A percentile compares a stretch with the other conserved stretches of the same genome.
phyloP scores from a whole-genome alignment of 2,888 invertebrate genomes.

The Nemoura dubitans region DNA sequence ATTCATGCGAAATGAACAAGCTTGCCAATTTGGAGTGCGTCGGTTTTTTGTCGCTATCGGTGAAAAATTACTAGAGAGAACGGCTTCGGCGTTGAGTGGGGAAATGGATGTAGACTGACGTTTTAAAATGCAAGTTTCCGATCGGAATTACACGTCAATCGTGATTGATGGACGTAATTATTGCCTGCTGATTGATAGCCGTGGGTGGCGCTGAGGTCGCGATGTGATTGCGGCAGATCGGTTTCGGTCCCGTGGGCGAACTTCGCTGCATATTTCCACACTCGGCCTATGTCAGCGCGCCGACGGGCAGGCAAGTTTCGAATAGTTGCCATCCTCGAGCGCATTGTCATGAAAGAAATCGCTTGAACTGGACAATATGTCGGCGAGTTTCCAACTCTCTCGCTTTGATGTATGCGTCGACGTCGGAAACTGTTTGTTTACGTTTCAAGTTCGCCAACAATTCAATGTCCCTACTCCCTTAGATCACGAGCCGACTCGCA shows the following conservation, averaged over 20 bases:
- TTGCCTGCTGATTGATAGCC: neutral
- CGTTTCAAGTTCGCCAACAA: slow-evolving; percentile 17
- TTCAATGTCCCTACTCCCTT: slow-evolving; percentile 27
- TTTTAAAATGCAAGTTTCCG: neutral
- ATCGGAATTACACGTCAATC: neutral
- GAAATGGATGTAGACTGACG: neutral
- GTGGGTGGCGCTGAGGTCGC: neutral
- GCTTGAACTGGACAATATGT: slow-evolving; percentile 33
- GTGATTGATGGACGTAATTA: slow-evolving; percentile 2
- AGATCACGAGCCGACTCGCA: slow-evolving; percentile 8
- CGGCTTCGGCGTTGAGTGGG: neutral
- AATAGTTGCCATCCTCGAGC: neutral
- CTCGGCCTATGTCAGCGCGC: neutral
- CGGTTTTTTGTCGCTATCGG: slow-evolving; percentile 12
- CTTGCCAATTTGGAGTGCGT: neutral
- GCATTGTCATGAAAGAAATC: slow-evolving; percentile 8
- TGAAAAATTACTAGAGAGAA: neutral
- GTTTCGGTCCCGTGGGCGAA: neutral
- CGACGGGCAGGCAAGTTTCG: neutral
- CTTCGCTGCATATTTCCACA: neutral
- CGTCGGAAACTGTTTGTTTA: slow-evolving; percentile 40
- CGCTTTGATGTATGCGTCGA: slow-evolving; percentile 20
- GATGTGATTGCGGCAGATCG: neutral
- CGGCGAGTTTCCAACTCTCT: slow-evolving; percentile 31
- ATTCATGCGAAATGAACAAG: neutral